phyloP scores from a whole-genome alignment of 2,113 vertebrate species.

The Aleadryas rufinucha region DNA sequence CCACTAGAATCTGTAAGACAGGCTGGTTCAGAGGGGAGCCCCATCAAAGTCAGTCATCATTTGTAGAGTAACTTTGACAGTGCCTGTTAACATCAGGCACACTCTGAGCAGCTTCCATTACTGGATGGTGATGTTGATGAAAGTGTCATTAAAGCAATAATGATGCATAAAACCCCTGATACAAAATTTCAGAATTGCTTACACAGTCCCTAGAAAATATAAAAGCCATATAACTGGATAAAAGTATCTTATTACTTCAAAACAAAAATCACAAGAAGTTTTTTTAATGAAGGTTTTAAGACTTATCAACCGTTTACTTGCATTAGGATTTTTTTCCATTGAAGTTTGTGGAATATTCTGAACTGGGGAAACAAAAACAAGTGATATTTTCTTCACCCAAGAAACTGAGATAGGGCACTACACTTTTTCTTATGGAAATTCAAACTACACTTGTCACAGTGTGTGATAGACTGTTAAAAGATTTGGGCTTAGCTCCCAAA shows the following conservation, averaged over 20 bases:
- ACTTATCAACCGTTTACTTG: background rate
- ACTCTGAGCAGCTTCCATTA: background rate
- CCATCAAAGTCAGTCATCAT: background rate
- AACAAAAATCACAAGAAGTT: background rate
- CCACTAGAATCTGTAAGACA: background rate
- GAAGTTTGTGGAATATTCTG: background rate
- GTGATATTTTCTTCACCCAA: background rate
- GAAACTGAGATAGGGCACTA: background rate
- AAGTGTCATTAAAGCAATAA: background rate
- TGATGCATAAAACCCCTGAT: background rate
- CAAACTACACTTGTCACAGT: background rate
- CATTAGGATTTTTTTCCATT: background rate
- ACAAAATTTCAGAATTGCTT: background rate
- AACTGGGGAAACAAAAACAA: background rate
- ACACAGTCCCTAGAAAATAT: background rate
- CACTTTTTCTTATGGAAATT: background rate
- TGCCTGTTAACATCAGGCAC: background rate
- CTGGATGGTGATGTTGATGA: background rate
- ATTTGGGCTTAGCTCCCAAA: slow-evolving; percentile 32
- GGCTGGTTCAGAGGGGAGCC: background rate
- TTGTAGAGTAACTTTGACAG: slow-evolving; percentile 10
- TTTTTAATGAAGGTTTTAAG: background rate
- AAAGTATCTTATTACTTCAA: background rate
- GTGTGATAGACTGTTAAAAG: slow-evolving; percentile 23
- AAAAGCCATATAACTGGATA: background rate